phyloP scores from a whole-genome alignment of 2,888 invertebrate genomes.

The Lucinisca nassula region DNA sequence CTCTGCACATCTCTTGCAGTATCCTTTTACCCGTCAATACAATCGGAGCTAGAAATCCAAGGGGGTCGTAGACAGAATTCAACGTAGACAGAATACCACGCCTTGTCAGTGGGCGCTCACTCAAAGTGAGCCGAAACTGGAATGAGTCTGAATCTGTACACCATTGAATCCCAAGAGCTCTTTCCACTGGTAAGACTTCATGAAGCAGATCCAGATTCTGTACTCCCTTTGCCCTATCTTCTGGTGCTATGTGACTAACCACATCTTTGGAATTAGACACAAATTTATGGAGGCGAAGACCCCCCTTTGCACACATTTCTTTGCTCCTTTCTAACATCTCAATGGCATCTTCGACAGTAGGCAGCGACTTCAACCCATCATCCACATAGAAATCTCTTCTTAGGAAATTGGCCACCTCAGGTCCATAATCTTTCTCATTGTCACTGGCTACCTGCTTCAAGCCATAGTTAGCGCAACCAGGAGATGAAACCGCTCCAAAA shows the following conservation, averaged over 20 bases:
- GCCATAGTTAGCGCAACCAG: constrained; percentile 61
- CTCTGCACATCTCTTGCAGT: constrained; percentile 58
- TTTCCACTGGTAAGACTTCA: constrained; percentile 1
- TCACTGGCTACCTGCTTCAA: constrained; percentile 43
- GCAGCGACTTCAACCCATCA: constrained; percentile 43
- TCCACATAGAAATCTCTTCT: constrained; percentile 53
- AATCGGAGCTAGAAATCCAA: constrained; percentile 67
- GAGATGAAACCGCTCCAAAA: constrained; percentile 52
- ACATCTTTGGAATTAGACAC: constrained; percentile 48
- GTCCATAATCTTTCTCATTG: constrained; percentile 5
- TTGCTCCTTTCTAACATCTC: constrained; percentile 14
- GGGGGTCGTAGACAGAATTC: constrained; percentile 61
- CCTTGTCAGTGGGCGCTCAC: constrained; percentile 46
- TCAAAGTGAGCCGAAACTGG: constrained; percentile 42
- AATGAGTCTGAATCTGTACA: constrained; percentile 13
- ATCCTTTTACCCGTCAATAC: constrained; percentile 53
- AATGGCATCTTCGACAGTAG: constrained; percentile 14
- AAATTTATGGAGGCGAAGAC: constrained; percentile 51
- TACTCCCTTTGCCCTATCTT: constrained; percentile 42
- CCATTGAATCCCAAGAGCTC: neutral
- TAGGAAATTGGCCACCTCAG: constrained; percentile 19
- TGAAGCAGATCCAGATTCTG: constrained; percentile 19
- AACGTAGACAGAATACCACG: constrained; percentile 13
- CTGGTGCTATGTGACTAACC: constrained; percentile 9
- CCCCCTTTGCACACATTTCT: constrained; percentile 26